These are phyloP conservation scores for Plagiodera versicolora DNA, from an alignment of 2,888 invertebrate species.

Conservation along the genomic window DNA sequence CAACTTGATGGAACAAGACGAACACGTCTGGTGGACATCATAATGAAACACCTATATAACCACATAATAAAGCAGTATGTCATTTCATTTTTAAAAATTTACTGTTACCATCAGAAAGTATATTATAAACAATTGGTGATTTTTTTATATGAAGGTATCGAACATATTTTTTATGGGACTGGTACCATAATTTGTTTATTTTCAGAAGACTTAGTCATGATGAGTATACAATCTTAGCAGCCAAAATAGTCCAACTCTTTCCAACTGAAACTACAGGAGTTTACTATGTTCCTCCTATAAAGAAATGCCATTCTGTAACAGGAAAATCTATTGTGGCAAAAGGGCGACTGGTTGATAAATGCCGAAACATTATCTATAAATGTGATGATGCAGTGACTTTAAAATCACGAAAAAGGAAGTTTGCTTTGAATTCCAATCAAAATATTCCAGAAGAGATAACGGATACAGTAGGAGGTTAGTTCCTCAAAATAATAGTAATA, in stretches of 20 bases:
- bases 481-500: neutral
- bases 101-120: neutral
- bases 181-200: conserved; percentile 3
- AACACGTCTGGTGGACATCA: conserved; percentile 8
- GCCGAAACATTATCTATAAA: conserved; percentile 6
- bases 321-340: conserved; percentile 8
- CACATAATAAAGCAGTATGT: conserved; percentile 7
- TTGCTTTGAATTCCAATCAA: neutral
- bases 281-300: neutral
- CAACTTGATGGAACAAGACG: conserved; percentile 7
- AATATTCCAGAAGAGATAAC: neutral
- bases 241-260: conserved; percentile 4
- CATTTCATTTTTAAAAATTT: neutral
- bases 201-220: conserved; percentile 8
- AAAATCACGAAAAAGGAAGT: conserved; percentile 2
- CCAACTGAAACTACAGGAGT: conserved; percentile 8
- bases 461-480: neutral
- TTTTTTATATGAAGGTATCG: neutral
- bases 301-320: conserved; percentile 1
- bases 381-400: conserved; percentile 7
- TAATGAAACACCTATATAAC: conserved; percentile 6
- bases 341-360: conserved; percentile 10
- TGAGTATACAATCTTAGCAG: conserved; percentile 4
- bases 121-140: neutral
- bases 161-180: neutral